phyloP scores from a whole-genome alignment of 2,113 vertebrate genomes.

The Motacilla tschutschensis region DNA sequence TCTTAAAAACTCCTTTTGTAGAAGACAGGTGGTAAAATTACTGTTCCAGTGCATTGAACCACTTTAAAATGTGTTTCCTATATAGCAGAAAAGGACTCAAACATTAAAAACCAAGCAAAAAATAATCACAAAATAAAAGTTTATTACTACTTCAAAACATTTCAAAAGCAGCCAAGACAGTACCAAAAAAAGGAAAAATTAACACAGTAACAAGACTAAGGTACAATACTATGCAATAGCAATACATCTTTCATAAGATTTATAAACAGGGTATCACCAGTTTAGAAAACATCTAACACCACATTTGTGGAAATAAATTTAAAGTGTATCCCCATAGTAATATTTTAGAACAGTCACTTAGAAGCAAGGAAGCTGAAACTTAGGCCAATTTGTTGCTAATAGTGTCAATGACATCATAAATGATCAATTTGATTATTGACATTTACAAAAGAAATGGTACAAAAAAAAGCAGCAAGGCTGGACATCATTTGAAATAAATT shows the following conservation, averaged over 20 bases:
- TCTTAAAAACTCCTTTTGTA: background rate
- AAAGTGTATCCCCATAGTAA: constrained; percentile 40
- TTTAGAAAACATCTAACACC: constrained; percentile 54
- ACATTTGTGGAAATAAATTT: constrained; percentile 43
- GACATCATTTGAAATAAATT: background rate
- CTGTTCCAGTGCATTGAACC: background rate
- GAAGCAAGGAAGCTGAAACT: constrained; percentile 24
- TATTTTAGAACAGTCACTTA: constrained; percentile 9
- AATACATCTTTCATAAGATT: constrained; percentile 32
- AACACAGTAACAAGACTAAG: constrained; percentile 43
- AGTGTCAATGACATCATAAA: background rate
- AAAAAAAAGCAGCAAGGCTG: background rate
- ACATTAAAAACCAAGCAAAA: constrained; percentile 37
- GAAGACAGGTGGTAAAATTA: background rate
- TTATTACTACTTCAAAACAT: constrained; percentile 70
- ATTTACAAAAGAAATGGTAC: background rate
- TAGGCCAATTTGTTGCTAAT: constrained; percentile 13
- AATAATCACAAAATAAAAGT: constrained; percentile 66
- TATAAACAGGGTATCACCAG: constrained; percentile 54
- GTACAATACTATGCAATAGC: constrained; percentile 47
- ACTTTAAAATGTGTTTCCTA: background rate
- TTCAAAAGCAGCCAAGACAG: constrained; percentile 46
- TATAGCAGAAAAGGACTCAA: background rate
- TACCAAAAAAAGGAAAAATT: background rate
- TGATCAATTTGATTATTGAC: background rate